Evolutionary conservation across 1,140 invertebrate species (phyloP), one percentile per base, ranked within the genome.

Genomic region (Holcopasites calliopsidis): DNA sequence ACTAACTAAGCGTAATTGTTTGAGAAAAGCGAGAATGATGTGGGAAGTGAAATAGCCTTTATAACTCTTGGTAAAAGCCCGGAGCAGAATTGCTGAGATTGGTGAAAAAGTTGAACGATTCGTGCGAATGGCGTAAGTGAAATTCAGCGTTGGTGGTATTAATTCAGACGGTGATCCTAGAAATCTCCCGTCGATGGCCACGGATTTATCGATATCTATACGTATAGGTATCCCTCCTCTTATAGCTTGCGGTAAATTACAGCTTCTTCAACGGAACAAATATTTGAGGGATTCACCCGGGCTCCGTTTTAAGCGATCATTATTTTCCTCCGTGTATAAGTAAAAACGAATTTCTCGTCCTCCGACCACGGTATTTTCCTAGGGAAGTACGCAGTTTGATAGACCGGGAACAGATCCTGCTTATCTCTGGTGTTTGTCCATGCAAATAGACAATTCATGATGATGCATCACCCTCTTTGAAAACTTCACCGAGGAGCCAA

Each of bases 211-310:
- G 52, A 5, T 6, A 23, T 1, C 28, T 8, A 8, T 28, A 18
- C 57, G 58, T 57, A 69, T 57, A 57, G 57, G 38, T 42, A 33
- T 70, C 13, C 7, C 35, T 4, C 13, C 5, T 5, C 33, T 7
- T 13, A 3, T 13, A 28, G 8, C 13, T 23, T 54, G 28, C 28
- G 38, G n/a, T 26, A 31, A 70, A 70, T 70, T 33, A 58, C 28
- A 40, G 54, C 38, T 47, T 47, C 47, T 35, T 33, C 52, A 11
- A 33, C 26, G 18, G 54, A 35, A 42, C 66, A 58, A 70, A 70
- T 70, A 70, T 70, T 70, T 70, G 54, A 70, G n/a, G 28, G 54
- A 70, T 58, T 47, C 50, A n/a, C 2, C 26, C 26, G 21, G 11
- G 1, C 16, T 28, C 38, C 1, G n/a, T 10, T 23, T 44, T 54